Percentiles rank a stretch among this genome's conserved stretches.
Conservation (phyloP, 2,113 vertebrate genomes). For the Micronisus gabar region DNA sequence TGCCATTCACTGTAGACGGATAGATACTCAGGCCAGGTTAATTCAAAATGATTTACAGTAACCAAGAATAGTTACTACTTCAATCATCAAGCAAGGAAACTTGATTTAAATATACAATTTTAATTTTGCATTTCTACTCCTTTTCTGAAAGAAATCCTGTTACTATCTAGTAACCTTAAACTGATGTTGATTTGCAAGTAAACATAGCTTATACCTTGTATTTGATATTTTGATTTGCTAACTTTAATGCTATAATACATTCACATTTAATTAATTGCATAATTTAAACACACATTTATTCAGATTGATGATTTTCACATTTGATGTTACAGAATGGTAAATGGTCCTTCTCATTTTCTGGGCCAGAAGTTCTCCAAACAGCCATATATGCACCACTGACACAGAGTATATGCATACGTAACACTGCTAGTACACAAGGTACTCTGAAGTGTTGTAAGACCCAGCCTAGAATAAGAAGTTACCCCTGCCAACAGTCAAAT, state of each 20-base stretch:
- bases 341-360: background rate
- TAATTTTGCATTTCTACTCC: background rate
- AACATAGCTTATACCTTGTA: background rate
- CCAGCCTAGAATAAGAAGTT: background rate
- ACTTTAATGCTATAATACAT: background rate
- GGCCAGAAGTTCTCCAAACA: background rate
- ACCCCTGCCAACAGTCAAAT: background rate
- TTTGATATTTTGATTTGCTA: background rate
- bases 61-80: background rate
- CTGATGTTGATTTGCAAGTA: background rate
- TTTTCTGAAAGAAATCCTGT: background rate
- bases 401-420: fast-evolving
- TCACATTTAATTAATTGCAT: background rate
- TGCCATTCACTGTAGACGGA: background rate
- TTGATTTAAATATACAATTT: background rate
- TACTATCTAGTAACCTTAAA: background rate
- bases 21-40: background rate
- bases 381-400: background rate
- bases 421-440: background rate
- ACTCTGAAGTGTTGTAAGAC: fast-evolving
- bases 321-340: background rate
- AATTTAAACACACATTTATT: background rate
- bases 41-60: background rate
- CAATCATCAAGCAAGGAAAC: background rate
- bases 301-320: background rate